Base-by-base conservation (phyloP, 2,888 invertebrate species). In the Pseudococcus jackbeardsleyi region DNA sequence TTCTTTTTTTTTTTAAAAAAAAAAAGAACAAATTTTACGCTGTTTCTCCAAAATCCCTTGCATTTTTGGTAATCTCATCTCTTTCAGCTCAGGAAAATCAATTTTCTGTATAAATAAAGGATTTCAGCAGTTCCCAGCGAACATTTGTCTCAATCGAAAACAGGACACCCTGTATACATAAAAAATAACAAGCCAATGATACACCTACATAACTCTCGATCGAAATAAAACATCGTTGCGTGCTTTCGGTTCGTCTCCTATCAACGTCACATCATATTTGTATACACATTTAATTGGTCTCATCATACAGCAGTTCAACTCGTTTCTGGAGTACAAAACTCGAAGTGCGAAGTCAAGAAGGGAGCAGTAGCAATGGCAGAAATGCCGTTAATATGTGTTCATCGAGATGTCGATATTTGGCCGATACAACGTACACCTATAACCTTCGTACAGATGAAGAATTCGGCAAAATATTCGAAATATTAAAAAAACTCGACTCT, bases 381-480 rank as follows among this genome's bases (percentile, higher is more conserved):
- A 64, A 64, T 22, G 22, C 64, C 64, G 22, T 22, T 64, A 22
- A 64, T 64, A 59, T 5, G 54, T 5, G 54, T 17, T 12, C 54
- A 54, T 54, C 54, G 12, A 5, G n/a, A 54, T 50, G 50, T 54
- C 54, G 54, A 54, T 54, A 54, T 54, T 54, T 54, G n/a, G 42
- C n/a, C n/a, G 4, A 11, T 50, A 4, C 4, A 15, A 15, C 48
- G 11, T 50, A n/a, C n/a, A n/a, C n/a, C 15, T 54, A n/a, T 33
- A 33, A 33, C 26, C 26, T 33, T 33, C 26, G 26, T 2, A 33
- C 26, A 33, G 26, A 33, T 33, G 26, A 54, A 68, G 68, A 68
- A 68, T 68, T 68, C 12, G 68, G 11, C 22, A 17, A 72, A 72
- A 72, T 72, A 72, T 72, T 72, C 72, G 33, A 72, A 15, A 26